Base-by-base conservation (phyloP, 2,888 invertebrate species). In the Smittia aterrima region DNA sequence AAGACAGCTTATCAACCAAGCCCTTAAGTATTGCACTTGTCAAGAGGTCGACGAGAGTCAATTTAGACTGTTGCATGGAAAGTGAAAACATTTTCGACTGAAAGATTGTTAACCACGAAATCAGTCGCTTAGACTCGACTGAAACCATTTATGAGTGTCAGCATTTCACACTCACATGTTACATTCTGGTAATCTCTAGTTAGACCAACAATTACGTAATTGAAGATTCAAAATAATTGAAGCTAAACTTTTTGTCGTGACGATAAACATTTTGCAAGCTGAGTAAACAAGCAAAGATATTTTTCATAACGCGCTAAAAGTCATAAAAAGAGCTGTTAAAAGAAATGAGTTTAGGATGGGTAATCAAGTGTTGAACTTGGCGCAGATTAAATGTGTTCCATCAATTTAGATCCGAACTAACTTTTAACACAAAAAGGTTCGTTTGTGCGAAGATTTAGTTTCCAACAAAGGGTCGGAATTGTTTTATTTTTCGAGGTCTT, bases 341-440 rank as follows among this genome's bases (percentile, higher is more conserved):
- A 22, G 18, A 22, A 58, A 58, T 58, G 58, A 58, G 20, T n/a
- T 58, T 58, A 9, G 38, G 32, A 67, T 67, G 67, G 38, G 20
- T 41, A 40, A 67, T 64, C 64, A 64, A 40, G 40, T 67, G 67
- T 20, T 67, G 67, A 67, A 67, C 40, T 41, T 41, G 41, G 24
- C 67, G 27, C 67, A 67, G 38, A 66, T 66, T 27, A 66, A 27
- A 66, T 66, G 27, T 66, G 58, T n/a, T 58, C 58, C 16, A 47
- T 47, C 47, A 47, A 47, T 32, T 32, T 9, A 9, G 32, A 22
- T 22, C 18, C 47, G 58, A 22, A 22, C 13, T 9, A 3, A 3
- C 58, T 22, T 58, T 58, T 47, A 47, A 58, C n/a, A 18, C 58
- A 7, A 22, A 67, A 40, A 27, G 67, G 16, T 40, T 67, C 38